phyloP scores from a whole-genome alignment of 2,113 vertebrate genomes.

The Paedocypris sp. region DNA sequence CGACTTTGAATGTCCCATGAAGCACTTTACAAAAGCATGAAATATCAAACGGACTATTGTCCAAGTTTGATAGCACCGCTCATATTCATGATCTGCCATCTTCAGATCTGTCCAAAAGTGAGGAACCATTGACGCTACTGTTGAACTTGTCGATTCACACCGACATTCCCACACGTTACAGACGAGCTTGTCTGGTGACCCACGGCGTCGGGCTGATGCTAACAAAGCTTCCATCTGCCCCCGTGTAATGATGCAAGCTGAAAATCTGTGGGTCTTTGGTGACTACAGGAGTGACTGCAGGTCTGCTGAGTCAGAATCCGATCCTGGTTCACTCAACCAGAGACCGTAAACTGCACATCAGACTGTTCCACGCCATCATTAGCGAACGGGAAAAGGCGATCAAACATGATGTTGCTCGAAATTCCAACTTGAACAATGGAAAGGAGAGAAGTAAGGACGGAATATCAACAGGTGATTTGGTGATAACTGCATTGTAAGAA shows the following conservation, averaged over 20 bases:
- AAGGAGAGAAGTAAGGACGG: too few relatives aligned
- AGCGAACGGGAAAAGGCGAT: neutral
- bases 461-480: too few relatives aligned
- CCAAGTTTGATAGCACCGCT: too few relatives aligned
- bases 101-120: too few relatives aligned
- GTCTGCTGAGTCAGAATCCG: constrained; percentile 34
- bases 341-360: neutral
- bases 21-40: too few relatives aligned
- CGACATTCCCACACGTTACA: constrained; percentile 19
- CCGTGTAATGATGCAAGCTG: constrained; percentile 30
- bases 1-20: too few relatives aligned
- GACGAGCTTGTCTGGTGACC: too few relatives aligned
- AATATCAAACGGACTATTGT: too few relatives aligned
- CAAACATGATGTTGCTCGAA: neutral
- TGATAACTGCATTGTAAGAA: too few relatives aligned
- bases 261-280: constrained; percentile 32
- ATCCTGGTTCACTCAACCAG: constrained; percentile 25
- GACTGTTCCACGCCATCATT: constrained; percentile 13
- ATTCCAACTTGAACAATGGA: too few relatives aligned
- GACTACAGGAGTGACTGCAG: constrained; percentile 31
- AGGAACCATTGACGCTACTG: constrained; percentile 29
- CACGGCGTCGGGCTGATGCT: constrained; percentile 14
- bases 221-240: constrained; percentile 27
- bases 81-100: too few relatives aligned
- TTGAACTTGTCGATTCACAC: constrained; percentile 13